Evolutionary conservation across 1,140 invertebrate species (phyloP).

Genomic region (Lordiphosa collinella): DNA sequence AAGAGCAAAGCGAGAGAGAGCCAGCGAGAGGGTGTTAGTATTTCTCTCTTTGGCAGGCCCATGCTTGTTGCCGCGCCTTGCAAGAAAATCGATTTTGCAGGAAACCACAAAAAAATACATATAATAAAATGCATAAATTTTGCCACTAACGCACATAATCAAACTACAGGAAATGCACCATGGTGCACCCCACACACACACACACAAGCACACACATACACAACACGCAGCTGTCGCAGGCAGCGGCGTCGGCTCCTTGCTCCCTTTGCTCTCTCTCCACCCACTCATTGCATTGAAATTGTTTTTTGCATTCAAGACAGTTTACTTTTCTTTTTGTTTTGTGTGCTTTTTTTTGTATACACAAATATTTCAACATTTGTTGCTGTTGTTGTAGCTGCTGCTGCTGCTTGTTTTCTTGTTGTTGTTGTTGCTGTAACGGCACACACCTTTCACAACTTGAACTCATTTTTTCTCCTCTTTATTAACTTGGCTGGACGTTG

Average conservation of each 20-base stretch:
- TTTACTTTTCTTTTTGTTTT: slow-evolving; percentile 51
- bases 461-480: slow-evolving; percentile 76
- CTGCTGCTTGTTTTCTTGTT: slow-evolving; percentile 10
- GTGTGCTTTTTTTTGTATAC: slow-evolving; percentile 48
- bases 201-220: slow-evolving; percentile 20
- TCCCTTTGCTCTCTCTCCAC: slow-evolving; percentile 7
- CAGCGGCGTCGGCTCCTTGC: slow-evolving; percentile 10
- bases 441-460: slow-evolving; percentile 79
- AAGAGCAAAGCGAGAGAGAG: slow-evolving; percentile 23
- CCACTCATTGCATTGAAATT: slow-evolving; percentile 34
- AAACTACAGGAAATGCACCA: slow-evolving; percentile 33
- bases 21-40: slow-evolving; percentile 31
- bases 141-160: slow-evolving; percentile 34
- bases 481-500: slow-evolving; percentile 52
- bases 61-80: slow-evolving; percentile 74
- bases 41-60: slow-evolving; percentile 39
- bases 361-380: slow-evolving; percentile 59
- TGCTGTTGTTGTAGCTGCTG: slow-evolving; percentile 14
- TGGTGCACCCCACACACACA: slow-evolving; percentile 15
- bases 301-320: slow-evolving; percentile 42
- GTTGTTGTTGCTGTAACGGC: slow-evolving; percentile 49
- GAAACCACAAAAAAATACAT: slow-evolving; percentile 12
- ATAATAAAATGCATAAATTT: slow-evolving; percentile 63
- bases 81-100: slow-evolving; percentile 74
- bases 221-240: slow-evolving; percentile 36